Evolutionary conservation across 2,888 invertebrate species (phyloP), one percentile per base, ranked within the genome.

Genomic region (Leptopilina myrica): DNA sequence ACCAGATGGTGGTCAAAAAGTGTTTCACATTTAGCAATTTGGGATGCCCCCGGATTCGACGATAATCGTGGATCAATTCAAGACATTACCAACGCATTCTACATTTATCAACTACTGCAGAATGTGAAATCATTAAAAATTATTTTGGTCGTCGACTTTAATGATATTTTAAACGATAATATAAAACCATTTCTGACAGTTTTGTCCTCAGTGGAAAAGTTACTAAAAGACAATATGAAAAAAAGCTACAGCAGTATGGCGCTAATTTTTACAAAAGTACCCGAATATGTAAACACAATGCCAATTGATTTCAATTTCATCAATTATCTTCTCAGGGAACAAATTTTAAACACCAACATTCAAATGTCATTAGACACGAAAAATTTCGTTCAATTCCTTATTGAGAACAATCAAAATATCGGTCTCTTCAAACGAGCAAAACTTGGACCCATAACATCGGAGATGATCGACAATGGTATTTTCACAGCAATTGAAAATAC

Each of bases 211-310:
- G 43, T 67, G 9, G 46, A 67, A 46, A 20, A 49, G 11, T 9
- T 67, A 20, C 9, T 67, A 1, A 20, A 20, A 46, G 15, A 11
- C 4, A 20, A 11, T 5, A 46, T n/a, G 15, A n/a, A 43, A 7
- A 3, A 67, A 9, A 49, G 49, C 20, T 67, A 20, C 14, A 6
- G 6, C 11, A 69, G 76, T 5, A 76, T 67, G 5, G 69, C 20
- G 2, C 7, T 79, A 3, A 15, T 64, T 6, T 79, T 79, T n/a
- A 69, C 79, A 1, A 79, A 79, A 62, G 76, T 79, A 56, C 76
- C 79, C 5, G 15, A 79, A 5, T 46, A 12, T 12, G 7, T 67
- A 11, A 14, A 67, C 20, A 46, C 40, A 1, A 15, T 5, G 4
- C 11, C n/a, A 0, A 20, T 46, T 8, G 62, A 49, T 11, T n/a